phyloP scores from a whole-genome alignment of 1,140 invertebrate species.

The Brachionus sp. region DNA sequence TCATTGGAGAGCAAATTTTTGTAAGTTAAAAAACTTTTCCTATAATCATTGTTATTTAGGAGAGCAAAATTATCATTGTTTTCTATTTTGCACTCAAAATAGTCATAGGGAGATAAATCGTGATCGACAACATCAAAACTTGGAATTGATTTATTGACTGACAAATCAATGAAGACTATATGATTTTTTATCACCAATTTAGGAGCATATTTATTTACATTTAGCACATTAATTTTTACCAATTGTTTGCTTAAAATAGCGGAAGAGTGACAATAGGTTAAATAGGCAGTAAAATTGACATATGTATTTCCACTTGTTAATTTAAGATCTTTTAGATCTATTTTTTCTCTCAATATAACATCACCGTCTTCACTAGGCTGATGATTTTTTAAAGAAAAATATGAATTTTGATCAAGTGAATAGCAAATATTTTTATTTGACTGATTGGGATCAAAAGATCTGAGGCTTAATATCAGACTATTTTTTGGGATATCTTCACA shows the following conservation, averaged over 20 bases:
- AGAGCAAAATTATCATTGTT: slow-evolving; percentile 5
- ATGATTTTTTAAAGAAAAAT: not conserved
- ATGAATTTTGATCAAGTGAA: not conserved
- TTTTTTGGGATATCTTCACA: slow-evolving; percentile 23
- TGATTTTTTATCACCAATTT: not conserved
- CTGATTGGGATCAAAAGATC: slow-evolving; percentile 18
- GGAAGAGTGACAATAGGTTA: not conserved
- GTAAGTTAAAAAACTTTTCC: not conserved
- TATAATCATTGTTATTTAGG: slow-evolving; percentile 8
- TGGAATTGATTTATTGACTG: not conserved
- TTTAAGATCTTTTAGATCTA: not conserved
- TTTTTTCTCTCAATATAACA: not conserved
- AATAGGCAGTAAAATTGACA: slow-evolving; percentile 13
- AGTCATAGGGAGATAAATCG: slow-evolving; percentile 27
- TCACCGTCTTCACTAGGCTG: not conserved
- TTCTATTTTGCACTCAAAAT: slow-evolving; percentile 10
- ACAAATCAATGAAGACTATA: not conserved
- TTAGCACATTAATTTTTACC: slow-evolving; percentile 4
- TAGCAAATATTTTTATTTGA: not conserved
- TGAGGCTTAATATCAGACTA: slow-evolving; percentile 1
- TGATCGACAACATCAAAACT: slow-evolving; percentile 30
- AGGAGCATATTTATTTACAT: slow-evolving; percentile 11
- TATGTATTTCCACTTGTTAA: not conserved
- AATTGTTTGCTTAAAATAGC: not conserved
- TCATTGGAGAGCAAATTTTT: not conserved